Conservation (phyloP, 2,797 vertebrate species). For the Spondyliosoma cantharus region DNA sequence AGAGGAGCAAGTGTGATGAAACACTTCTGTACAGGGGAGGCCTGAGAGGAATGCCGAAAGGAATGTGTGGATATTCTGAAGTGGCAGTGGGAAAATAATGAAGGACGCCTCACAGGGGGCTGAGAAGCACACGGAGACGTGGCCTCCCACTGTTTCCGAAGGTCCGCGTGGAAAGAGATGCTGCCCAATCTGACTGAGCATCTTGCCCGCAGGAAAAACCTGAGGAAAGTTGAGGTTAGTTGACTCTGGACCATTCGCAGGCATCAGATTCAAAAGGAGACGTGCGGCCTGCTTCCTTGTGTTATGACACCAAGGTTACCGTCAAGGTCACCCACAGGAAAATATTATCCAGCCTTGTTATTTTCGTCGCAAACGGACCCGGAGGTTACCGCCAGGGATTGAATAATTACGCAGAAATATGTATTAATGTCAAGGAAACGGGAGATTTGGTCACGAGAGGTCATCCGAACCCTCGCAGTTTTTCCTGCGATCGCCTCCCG, state of each 20-base stretch:
- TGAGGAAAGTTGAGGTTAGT: conserved; percentile 36
- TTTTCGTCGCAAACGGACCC: conserved; percentile 11
- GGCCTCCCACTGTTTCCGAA: conserved; percentile 62
- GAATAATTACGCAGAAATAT: neutral
- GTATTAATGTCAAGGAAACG: conserved; percentile 21
- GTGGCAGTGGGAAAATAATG: conserved; percentile 80
- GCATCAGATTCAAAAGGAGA: conserved; percentile 11
- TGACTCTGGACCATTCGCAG: conserved; percentile 25
- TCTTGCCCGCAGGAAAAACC: conserved; percentile 25
- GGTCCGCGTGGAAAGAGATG: conserved; percentile 45
- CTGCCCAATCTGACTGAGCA: conserved; percentile 58
- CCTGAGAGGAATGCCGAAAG: conserved; percentile 70
- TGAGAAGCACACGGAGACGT: conserved; percentile 74
- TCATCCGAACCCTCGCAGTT: conserved; percentile 31
- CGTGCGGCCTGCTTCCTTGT: conserved; percentile 12
- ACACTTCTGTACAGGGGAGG: conserved; percentile 58
- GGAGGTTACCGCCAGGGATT: neutral
- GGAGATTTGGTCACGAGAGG: conserved; percentile 17
- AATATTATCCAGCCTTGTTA: conserved; percentile 21
- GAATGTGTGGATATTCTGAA: conserved; percentile 76
- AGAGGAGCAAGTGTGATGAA: conserved; percentile 64
- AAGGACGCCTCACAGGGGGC: conserved; percentile 75
- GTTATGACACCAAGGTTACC: conserved; percentile 33
- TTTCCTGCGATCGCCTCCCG: conserved; percentile 19
- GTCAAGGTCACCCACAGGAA: conserved; percentile 23